Base-by-base conservation (phyloP, 1,140 invertebrate genomes). In the Eueides isabella region DNA sequence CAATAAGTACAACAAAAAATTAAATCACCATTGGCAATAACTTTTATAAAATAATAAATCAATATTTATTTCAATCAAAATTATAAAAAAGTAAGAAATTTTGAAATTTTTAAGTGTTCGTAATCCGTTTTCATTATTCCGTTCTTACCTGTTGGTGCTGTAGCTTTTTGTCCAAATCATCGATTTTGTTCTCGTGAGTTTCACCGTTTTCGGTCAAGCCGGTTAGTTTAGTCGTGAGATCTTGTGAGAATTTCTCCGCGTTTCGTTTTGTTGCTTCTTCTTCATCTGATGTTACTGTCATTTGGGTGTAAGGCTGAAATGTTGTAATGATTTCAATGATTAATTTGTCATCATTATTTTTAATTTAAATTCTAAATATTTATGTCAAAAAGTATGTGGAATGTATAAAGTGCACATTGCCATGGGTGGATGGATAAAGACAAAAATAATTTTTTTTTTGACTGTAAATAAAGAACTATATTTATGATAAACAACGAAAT, bases 181-280 rank as follows among this genome's bases (percentile, higher is more conserved):
- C 91, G 48, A 93, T 90, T 75, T 93, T 86, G 65, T 80, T 84
- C 2, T 85, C 78, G 28, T 76, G 75, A 29, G 70, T 72, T 63
- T 79, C 72, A 28, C 78, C 31, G 31, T 77, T 74, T 55, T 82
- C 82, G 12, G 75, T 79, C 12, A 91, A 75, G 44, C 84, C 85
- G 2, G 74, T 84, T 44, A 92, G 75, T 77, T 93, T 93, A 5
- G 80, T 78, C n/a, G 81, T 87, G 6, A 92, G 80, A 35, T 88
- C 82, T 28, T 83, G 78, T 1, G 84, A 84, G 76, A 92, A 93
- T 14, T 84, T 67, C 67, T 87, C 82, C 19, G 78, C 44, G 86
- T 96, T 95, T 81, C 96, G 96, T 82, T 96, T 96, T 0, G 94
- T 94, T 31, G 95, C 94, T 80, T 97, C 96, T 75, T 96, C 96